Percentiles rank a stretch among this genome's conserved stretches.
Conservation (phyloP, 2,888 invertebrate species). For the Sesia bembeciformis region DNA sequence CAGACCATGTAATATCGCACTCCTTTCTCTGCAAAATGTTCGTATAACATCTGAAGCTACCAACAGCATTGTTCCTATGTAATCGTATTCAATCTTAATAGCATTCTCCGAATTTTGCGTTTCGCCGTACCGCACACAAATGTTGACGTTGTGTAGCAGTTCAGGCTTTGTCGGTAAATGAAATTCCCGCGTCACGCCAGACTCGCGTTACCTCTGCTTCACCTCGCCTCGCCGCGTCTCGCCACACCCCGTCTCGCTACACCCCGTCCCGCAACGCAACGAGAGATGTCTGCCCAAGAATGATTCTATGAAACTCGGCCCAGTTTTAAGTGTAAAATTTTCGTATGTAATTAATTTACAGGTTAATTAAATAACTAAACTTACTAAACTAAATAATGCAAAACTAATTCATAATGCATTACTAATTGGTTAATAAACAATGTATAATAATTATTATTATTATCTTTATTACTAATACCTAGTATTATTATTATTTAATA, state of each 20-base stretch:
- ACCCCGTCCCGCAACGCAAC: neutral
- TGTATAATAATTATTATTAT: too few relatives aligned
- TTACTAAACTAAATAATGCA: too few relatives aligned
- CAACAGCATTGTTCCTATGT: neutral
- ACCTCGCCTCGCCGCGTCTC: neutral
- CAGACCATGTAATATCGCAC: too few relatives aligned
- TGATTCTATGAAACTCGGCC: too few relatives aligned
- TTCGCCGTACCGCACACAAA: slow-evolving; percentile 1
- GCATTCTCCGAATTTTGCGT: slow-evolving; percentile 2
- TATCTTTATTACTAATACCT: too few relatives aligned
- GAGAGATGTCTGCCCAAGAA: neutral
- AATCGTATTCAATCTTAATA: slow-evolving; percentile 5
- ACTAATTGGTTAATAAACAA: too few relatives aligned
- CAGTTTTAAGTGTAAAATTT: too few relatives aligned
- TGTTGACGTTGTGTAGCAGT: neutral
- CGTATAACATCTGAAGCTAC: neutral
- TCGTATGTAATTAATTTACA: too few relatives aligned
- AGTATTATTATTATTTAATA: too few relatives aligned
- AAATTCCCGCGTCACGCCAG: slow-evolving; percentile 4
- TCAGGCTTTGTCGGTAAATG: slow-evolving; percentile 7
- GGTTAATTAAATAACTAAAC: too few relatives aligned
- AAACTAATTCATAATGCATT: too few relatives aligned
- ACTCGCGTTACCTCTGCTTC: neutral
- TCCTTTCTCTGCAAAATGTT: too few relatives aligned
- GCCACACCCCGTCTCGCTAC: neutral